These are phyloP conservation scores for Lota lota DNA, from an alignment of 2,113 vertebrate genomes.

Conservation along the genomic window DNA sequence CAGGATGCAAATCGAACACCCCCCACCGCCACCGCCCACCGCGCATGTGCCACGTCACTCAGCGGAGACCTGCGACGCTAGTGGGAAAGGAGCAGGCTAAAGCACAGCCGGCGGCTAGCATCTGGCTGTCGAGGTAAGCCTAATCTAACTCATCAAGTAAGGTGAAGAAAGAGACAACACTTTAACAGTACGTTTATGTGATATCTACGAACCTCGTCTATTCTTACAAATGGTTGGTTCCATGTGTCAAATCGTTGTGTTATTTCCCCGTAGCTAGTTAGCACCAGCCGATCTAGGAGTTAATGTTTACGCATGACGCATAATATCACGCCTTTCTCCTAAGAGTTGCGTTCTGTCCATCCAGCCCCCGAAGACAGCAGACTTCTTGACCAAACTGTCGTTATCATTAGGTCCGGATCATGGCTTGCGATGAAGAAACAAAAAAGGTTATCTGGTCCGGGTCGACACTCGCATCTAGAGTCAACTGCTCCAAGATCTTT, in stretches of 20 bases:
- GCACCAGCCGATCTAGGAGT: too few species aligned
- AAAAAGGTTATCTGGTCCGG: conserved; percentile 33
- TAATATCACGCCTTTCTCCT: too few species aligned
- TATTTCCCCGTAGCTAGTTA: too few species aligned
- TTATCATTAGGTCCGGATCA: background rate
- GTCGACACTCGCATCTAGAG: background rate
- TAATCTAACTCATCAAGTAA: background rate
- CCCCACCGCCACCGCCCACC: background rate
- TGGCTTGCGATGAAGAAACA: background rate
- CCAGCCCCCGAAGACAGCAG: too few species aligned
- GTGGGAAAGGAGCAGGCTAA: conserved; percentile 5
- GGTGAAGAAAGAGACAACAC: too few species aligned
- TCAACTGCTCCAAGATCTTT: conserved; percentile 3
- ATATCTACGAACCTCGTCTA: too few species aligned
- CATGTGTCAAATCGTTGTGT: too few species aligned
- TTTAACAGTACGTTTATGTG: too few species aligned
- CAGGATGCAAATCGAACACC: background rate
- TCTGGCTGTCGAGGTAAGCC: conserved; percentile 8
- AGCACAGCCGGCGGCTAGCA: conserved; percentile 43
- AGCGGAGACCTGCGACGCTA: conserved; percentile 31
- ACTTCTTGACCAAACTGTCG: background rate
- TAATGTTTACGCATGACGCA: too few species aligned
- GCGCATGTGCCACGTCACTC: conserved; percentile 41
- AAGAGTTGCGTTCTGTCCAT: too few species aligned
- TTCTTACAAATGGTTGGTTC: too few species aligned